Conservation (phyloP, 2,888 invertebrate species). For the Philaethria dido region DNA sequence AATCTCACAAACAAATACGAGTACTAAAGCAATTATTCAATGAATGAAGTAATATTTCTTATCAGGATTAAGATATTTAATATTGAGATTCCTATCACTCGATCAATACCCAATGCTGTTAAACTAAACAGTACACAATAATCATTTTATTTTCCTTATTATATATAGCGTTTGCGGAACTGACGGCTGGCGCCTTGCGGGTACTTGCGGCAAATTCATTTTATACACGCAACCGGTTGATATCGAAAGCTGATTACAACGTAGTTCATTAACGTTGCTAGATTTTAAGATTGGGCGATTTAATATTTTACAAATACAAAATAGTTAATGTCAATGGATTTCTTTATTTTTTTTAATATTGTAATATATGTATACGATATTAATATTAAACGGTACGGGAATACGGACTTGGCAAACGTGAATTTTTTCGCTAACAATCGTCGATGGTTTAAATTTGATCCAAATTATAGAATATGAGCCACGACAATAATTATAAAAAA, state of each 20-base stretch:
- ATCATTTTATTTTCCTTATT: constrained; percentile 32
- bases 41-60: neutral
- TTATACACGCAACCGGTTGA: constrained; percentile 57
- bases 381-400: no score
- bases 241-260: constrained; percentile 48
- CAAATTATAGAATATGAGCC: no score
- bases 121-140: neutral
- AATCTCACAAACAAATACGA: no score
- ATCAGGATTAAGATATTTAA: neutral
- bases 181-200: constrained; percentile 32
- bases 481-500: no score
- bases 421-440: no score
- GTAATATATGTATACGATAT: no score
- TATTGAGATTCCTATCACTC: neutral
- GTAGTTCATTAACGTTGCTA: constrained; percentile 42
- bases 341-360: no score
- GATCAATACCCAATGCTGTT: neutral
- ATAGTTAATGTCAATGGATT: no score
- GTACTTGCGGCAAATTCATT: constrained; percentile 46
- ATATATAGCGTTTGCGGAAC: constrained; percentile 37
- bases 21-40: neutral
- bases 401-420: no score
- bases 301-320: constrained; percentile 4
- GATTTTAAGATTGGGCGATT: constrained; percentile 41
- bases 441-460: no score